Base-by-base conservation (phyloP, 2,888 invertebrate genomes). In the Listrodromus nycthemerus region DNA sequence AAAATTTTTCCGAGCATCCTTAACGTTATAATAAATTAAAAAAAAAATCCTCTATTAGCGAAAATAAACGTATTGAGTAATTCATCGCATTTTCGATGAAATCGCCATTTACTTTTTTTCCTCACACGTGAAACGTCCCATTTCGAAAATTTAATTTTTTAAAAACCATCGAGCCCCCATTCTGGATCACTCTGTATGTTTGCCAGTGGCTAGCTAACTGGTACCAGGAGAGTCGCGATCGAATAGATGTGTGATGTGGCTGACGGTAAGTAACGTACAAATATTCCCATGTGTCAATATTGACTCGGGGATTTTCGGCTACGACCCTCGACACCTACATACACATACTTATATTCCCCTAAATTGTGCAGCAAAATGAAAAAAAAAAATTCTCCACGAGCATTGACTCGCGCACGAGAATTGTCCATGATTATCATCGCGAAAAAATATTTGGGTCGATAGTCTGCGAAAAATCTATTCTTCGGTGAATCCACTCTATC, bases 241-340 rank as follows among this genome's bases (percentile, higher is more conserved):
- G 48, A 63, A 55, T 58, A 71, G 41, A 66, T 67, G 77, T 37
- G 77, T 16, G 77, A 73, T 71, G 77, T 77, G 66, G 58, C 82
- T 82, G 71, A 71, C 81, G 81, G 70, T 77, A 77, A 82, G 77
- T 77, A 77, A 73, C 45, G 73, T 67, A 58, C 76, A 82, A 82
- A 82, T 77, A 77, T 82, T 82, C 77, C 50, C 77, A 73, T 73
- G 61, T 65, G 27, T 50, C 71, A 82, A 82, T 77, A 82, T 82
- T 82, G 76, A 77, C 82, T 33, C 71, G 50, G n/a, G 61, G 27
- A 37, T 82, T 82, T 82, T 67, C 65, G 48, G 16, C 19, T 33
- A 19, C 67, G 7, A 16, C 30, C 30, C 21, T 24, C 19, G 24
- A 30, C 13, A 13, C 30, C 21, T 55, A 27, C 27, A 80, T 58